Percentiles rank a stretch among this genome's conserved stretches.
Evolutionary conservation across 2,113 vertebrate genomes (phyloP).

Genomic region (Potamarius usumacintae): DNA sequence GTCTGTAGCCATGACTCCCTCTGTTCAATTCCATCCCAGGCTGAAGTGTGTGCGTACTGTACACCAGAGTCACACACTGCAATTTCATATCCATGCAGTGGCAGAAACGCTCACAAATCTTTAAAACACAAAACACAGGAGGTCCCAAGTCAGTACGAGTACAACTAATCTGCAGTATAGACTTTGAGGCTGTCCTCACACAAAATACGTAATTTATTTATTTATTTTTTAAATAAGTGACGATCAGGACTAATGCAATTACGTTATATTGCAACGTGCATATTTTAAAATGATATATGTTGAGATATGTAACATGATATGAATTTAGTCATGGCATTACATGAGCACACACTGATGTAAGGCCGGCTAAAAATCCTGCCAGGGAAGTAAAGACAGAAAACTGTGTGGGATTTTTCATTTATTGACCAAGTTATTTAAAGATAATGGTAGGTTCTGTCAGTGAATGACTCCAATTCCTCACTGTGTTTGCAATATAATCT

Average conservation of each 20-base stretch:
- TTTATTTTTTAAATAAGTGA: background rate
- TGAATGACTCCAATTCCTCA: background rate
- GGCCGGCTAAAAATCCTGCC: too few relatives aligned
- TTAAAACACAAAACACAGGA: background rate
- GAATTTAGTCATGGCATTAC: background rate
- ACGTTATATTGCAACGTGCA: background rate
- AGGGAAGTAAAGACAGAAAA: background rate
- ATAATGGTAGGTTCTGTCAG: background rate
- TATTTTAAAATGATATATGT: background rate
- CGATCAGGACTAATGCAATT: background rate
- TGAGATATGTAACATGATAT: background rate
- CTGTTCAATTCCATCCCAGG: conserved; percentile 34
- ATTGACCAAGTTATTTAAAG: background rate
- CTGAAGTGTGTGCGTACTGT: conserved; percentile 40
- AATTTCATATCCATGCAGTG: conserved; percentile 5
- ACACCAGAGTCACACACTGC: conserved; percentile 29
- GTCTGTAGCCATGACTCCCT: conserved; percentile 48
- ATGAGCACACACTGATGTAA: background rate
- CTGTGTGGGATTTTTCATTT: background rate
- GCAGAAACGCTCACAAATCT: background rate
- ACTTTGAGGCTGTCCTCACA: background rate
- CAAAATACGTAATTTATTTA: too few relatives aligned
- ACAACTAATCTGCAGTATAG: background rate
- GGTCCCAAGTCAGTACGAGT: background rate
- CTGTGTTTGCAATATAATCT: background rate